Evolutionary conservation across 2,797 vertebrate genomes (phyloP).

Genomic region (Cynopterus sphinx): DNA sequence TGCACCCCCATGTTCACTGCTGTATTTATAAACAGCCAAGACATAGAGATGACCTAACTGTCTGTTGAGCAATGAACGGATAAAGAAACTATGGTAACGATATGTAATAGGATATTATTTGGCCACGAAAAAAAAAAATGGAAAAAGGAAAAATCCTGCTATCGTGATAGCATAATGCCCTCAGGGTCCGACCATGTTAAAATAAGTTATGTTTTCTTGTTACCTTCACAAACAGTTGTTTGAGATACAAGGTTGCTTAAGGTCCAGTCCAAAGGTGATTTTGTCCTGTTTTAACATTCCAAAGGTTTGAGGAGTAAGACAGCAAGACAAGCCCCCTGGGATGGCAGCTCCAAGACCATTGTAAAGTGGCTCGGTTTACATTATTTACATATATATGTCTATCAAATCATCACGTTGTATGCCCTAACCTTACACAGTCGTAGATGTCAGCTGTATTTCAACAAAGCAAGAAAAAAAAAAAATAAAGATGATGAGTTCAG

Average conservation of each 20-base stretch:
- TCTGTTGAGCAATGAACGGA: too few relatives aligned
- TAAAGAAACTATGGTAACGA: too few relatives aligned
- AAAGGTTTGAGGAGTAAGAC: neutral
- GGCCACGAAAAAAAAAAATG: too few relatives aligned
- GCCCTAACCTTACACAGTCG: neutral
- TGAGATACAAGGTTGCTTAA: neutral
- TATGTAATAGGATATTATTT: too few relatives aligned
- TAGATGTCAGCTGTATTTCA: neutral
- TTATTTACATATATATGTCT: neutral
- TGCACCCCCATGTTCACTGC: too few relatives aligned
- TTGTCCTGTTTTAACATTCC: neutral
- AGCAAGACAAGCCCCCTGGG: neutral
- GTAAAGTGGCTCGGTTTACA: neutral
- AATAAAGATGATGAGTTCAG: neutral
- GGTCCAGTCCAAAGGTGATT: neutral
- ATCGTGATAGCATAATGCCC: too few relatives aligned
- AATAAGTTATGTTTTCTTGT: neutral
- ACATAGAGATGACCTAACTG: too few relatives aligned
- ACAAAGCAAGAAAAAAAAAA: neutral
- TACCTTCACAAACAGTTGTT: neutral
- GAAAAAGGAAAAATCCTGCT: too few relatives aligned
- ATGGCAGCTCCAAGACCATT: neutral
- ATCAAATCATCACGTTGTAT: neutral
- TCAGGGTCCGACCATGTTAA: too few relatives aligned
- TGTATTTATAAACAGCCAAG: too few relatives aligned